Evolutionary conservation across 2,797 vertebrate genomes (phyloP).

Genomic region (Molossus molossus): DNA sequence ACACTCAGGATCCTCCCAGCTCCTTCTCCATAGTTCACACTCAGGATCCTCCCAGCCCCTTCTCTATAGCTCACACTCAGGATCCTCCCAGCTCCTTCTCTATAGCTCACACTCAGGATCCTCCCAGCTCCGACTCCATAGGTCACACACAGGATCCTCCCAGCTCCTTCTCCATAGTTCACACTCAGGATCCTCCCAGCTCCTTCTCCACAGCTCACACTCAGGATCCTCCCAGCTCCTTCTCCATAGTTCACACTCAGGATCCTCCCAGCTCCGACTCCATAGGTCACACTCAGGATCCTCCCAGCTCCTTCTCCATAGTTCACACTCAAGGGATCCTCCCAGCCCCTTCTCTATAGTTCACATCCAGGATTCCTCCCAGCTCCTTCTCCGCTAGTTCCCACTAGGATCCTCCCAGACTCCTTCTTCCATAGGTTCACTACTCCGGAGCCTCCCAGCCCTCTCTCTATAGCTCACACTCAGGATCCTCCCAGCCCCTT

Average conservation of each 20-base stretch:
- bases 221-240: too few relatives aligned
- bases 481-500: background rate
- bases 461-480: accelerated
- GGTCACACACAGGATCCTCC: accelerated
- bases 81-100: accelerated
- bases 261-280: accelerated
- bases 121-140: accelerated
- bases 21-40: accelerated
- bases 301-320: accelerated
- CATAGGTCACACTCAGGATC: accelerated
- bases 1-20: background rate
- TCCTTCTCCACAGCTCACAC: background rate
- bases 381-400: too few relatives aligned
- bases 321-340: background rate
- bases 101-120: accelerated
- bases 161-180: accelerated
- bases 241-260: accelerated
- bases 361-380: background rate
- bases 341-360: accelerated
- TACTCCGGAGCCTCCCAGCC: background rate
- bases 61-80: accelerated
- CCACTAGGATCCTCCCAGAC: too few relatives aligned
- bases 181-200: background rate
- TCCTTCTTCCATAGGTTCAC: too few relatives aligned
- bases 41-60: accelerated